Evolutionary conservation across 1,140 invertebrate genomes (phyloP), one percentile per base, ranked within the genome.

Genomic region (Drosophila mojavensis): DNA sequence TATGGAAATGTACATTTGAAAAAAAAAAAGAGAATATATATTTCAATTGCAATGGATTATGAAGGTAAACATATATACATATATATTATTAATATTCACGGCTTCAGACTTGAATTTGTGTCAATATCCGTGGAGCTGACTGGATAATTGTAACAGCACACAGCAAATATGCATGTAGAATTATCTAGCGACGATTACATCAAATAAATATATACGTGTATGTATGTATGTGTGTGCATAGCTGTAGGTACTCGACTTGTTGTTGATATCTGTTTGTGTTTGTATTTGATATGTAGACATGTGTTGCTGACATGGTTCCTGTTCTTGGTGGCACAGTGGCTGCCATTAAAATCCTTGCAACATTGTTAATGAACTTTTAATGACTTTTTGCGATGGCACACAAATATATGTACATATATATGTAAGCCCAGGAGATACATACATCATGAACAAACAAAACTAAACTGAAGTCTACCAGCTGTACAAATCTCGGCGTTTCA

Each of bases 321-420:
- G 55, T 33, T 62, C 48, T 51, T 69, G 70, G 55, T 76, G 69
- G 58, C 51, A 50, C 55, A 65, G 61, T 50, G 43, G 61, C 45
- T 79, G 68, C 77, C 78, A 77, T 86, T 75, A 68, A 90, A 86
- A 83, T 90, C 79, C 70, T 75, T 65, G 86, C 74, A 90, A 90
- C 82, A 90, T 90, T 90, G 86, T 90, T 90, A 90, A 90, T 90
- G 86, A 90, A 90, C 86, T 90, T 90, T 90, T 90, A 90, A 90
- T 90, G 86, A 86, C 81, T 90, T 90, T 90, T 80, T 78, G 77
- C 68, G 73, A 89, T 70, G 63, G 65, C 62, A 78, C 58, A 59
- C 58, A 66, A 71, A 76, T 67, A 48, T 5, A 9, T 9, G 6
- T 33, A 33, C 7, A 33, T 33, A 9, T 33, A 9, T 33, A 28